Evolutionary conservation across 2,113 vertebrate genomes (phyloP).

Genomic region (Callithrix jacchus): DNA sequence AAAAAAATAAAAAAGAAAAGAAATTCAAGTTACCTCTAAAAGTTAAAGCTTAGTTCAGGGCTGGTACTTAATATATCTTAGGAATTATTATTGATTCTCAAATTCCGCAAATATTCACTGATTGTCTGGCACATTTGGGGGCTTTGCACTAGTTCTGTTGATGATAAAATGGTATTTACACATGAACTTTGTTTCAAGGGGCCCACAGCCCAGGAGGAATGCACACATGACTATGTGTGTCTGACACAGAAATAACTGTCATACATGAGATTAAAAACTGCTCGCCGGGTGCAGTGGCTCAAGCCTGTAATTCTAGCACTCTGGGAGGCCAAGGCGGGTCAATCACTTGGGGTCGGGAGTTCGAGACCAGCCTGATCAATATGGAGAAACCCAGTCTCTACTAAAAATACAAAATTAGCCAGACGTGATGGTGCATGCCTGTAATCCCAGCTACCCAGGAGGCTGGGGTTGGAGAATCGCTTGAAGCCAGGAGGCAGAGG

Average conservation of each 20-base stretch:
- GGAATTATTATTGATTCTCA: not conserved
- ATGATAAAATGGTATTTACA: not conserved
- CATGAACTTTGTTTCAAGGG: not conserved
- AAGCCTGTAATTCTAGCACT: not conserved
- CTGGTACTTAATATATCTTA: not conserved
- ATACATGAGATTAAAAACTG: not conserved
- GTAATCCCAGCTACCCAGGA: no score
- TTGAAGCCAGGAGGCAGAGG: no score
- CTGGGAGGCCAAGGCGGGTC: no score
- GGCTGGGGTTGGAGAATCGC: no score
- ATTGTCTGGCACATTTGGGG: not conserved
- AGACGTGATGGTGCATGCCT: no score
- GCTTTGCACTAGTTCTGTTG: not conserved
- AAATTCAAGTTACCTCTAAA: not conserved
- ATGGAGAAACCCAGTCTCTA: no score
- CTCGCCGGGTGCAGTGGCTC: not conserved
- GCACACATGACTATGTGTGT: not conserved
- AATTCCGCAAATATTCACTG: not conserved
- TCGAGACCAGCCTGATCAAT: no score
- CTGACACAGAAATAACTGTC: not conserved
- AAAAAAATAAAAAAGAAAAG: not conserved
- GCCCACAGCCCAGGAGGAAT: not conserved
- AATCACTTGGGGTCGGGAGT: no score
- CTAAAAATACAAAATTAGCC: no score
- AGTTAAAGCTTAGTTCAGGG: not conserved